phyloP scores from a whole-genome alignment of 1,140 invertebrate genomes.

The Lamellibrachia luymesi region DNA sequence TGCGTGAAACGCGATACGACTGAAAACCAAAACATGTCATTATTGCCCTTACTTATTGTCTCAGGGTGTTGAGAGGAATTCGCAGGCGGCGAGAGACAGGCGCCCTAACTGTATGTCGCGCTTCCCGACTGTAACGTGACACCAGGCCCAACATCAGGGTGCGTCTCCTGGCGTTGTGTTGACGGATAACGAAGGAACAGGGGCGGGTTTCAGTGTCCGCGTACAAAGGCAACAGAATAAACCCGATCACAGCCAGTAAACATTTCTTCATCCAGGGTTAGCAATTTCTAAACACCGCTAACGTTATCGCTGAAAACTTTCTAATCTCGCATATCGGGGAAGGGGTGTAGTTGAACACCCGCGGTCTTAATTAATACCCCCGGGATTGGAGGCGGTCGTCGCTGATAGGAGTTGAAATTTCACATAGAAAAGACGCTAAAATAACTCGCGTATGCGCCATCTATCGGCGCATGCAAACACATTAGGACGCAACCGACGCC shows the following conservation, averaged over 20 bases:
- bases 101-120: background rate
- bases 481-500: background rate
- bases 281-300: background rate
- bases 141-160: background rate
- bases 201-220: background rate
- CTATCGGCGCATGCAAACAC: background rate
- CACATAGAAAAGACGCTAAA: background rate
- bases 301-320: background rate
- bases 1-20: background rate
- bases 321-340: background rate
- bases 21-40: background rate
- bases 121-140: background rate
- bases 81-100: too few relatives aligned
- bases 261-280: background rate
- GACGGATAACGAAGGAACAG: background rate
- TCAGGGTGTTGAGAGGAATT: background rate
- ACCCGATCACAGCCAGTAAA: background rate
- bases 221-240: background rate
- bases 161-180: background rate
- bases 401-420: background rate
- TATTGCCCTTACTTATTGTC: background rate
- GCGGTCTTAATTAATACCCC: constrained; percentile 4
- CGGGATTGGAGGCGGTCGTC: background rate
- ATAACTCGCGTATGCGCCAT: background rate
- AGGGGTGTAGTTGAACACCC: background rate